phyloP scores from a whole-genome alignment of 2,113 vertebrate species.

The Syrmaticus mikado region DNA sequence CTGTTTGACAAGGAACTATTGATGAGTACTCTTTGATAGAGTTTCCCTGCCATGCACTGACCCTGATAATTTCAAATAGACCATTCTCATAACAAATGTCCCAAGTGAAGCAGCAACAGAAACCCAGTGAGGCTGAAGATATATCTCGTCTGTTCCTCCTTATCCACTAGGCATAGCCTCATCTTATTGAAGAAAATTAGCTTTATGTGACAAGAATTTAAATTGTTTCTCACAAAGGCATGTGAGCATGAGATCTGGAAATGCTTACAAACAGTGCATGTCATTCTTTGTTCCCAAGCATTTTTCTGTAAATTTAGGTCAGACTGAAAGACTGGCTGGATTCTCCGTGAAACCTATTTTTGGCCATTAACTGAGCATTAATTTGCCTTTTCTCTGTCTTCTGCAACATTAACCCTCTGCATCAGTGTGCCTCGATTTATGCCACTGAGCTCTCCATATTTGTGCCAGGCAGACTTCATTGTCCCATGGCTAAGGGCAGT shows the following conservation, averaged over 20 bases:
- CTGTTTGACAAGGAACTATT: not conserved
- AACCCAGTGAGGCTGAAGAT: not conserved
- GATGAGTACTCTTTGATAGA: not conserved
- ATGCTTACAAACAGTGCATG: not conserved
- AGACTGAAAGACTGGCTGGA: fast-evolving
- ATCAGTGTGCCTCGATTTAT: not conserved
- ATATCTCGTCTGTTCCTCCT: not conserved
- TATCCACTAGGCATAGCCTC: not conserved
- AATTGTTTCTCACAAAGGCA: not conserved
- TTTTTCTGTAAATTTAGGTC: not conserved
- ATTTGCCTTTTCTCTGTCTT: not conserved
- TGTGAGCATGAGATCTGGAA: not conserved
- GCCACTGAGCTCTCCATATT: fast-evolving
- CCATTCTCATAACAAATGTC: not conserved
- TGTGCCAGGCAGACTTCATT: not conserved
- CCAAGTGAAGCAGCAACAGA: not conserved
- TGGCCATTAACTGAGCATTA: not conserved
- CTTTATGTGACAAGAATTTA: not conserved
- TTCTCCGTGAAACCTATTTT: not conserved
- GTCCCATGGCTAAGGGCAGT: not conserved
- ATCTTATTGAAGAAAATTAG: not conserved
- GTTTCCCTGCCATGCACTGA: not conserved
- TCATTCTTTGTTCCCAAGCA: not conserved
- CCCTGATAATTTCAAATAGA: not conserved
- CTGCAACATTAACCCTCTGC: not conserved